Conservation (phyloP, 2,888 invertebrate genomes). For the Lucinisca nassula region DNA sequence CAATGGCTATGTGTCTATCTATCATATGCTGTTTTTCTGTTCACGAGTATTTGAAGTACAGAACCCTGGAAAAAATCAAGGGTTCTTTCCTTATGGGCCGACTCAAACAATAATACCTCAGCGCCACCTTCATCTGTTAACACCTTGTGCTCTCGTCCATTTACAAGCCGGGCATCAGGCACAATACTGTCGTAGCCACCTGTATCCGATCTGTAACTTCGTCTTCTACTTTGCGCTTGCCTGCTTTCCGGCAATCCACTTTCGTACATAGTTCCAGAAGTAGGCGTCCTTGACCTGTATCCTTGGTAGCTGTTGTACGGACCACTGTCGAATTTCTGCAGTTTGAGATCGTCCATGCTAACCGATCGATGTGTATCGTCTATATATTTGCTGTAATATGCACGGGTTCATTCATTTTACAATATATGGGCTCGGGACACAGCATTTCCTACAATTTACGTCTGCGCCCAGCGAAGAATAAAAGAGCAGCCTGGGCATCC, state of each 20-base stretch:
- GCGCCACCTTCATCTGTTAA: not conserved
- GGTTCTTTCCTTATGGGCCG: no score
- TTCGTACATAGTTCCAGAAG: not conserved
- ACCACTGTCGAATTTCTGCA: not conserved
- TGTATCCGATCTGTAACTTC: not conserved
- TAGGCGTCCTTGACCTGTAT: not conserved
- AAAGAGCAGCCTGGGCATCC: no score
- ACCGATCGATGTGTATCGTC: not conserved
- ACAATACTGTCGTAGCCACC: not conserved
- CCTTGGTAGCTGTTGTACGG: slow-evolving; percentile 1
- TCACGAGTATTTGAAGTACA: no score
- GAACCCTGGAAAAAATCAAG: no score
- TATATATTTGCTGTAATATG: not conserved
- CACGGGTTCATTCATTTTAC: no score
- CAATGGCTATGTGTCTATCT: no score
- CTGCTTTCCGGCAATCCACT: not conserved
- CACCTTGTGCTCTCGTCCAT: not conserved
- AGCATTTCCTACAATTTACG: no score
- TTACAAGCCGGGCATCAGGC: not conserved
- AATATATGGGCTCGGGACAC: no score
- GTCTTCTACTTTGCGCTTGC: not conserved
- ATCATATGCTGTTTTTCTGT: no score
- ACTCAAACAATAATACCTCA: no score
- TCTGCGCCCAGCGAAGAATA: no score
- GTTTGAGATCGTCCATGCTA: not conserved